Percentiles rank a stretch among this genome's conserved stretches.
Evolutionary conservation across 1,140 invertebrate species (phyloP).

Genomic region (Drosophila azteca): DNA sequence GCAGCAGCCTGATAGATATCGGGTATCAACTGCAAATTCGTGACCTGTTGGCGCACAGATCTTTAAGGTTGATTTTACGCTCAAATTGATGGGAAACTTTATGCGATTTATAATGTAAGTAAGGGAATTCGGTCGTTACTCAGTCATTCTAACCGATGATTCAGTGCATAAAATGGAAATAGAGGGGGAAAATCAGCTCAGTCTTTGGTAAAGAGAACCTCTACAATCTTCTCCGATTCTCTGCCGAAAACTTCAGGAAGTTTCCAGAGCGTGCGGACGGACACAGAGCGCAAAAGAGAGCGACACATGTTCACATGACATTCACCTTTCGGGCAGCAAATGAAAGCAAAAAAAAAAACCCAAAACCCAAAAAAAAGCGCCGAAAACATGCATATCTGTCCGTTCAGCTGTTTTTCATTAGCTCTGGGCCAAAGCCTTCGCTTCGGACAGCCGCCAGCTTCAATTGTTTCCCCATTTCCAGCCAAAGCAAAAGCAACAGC

Average conservation of each 20-base stretch:
- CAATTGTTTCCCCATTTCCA: slow-evolving; percentile 67
- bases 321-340: slow-evolving; percentile 48
- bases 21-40: slow-evolving; percentile 34
- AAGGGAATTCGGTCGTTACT: not conserved
- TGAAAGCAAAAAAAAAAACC: slow-evolving; percentile 14
- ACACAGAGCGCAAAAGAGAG: slow-evolving; percentile 1
- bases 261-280: slow-evolving; percentile 12
- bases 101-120: slow-evolving; percentile 19
- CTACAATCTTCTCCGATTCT: not conserved
- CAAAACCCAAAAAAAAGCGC: slow-evolving; percentile 4
- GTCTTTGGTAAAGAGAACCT: not conserved
- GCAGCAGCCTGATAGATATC: slow-evolving; percentile 39
- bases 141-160: slow-evolving; percentile 7
- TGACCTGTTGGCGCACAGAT: slow-evolving; percentile 45
- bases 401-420: slow-evolving; percentile 64
- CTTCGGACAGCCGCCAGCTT: slow-evolving; percentile 1
- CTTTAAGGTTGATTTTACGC: slow-evolving; percentile 40
- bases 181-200: no score
- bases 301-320: slow-evolving; percentile 53
- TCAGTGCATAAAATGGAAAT: not conserved
- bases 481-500: not conserved
- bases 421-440: slow-evolving; percentile 54
- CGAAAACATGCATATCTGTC: slow-evolving; percentile 29
- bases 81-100: slow-evolving; percentile 17
- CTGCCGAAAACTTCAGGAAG: slow-evolving; percentile 51